Conservation (phyloP, 2,797 vertebrate genomes). For the Harpagifer antarcticus region DNA sequence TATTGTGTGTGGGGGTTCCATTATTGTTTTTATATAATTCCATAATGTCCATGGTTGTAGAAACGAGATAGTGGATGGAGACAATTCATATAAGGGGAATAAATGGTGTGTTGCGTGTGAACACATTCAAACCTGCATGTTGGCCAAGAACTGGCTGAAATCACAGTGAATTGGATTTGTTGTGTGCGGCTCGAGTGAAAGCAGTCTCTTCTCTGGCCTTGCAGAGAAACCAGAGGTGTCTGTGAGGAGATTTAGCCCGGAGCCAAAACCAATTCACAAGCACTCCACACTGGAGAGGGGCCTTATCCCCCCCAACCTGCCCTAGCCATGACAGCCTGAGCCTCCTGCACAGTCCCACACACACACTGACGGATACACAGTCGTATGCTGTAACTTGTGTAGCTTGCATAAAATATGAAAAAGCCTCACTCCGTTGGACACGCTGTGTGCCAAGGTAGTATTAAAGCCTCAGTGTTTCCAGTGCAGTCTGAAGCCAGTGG, state of each 20-base stretch:
- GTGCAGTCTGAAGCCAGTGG: constrained; percentile 63
- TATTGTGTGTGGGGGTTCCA: constrained; percentile 32
- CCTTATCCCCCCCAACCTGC: constrained; percentile 74
- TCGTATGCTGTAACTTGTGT: constrained; percentile 25
- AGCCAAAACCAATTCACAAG: constrained; percentile 81
- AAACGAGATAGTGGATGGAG: constrained; percentile 52
- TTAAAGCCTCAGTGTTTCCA: constrained; percentile 58
- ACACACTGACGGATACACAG: not conserved
- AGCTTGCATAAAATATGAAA: constrained; percentile 52
- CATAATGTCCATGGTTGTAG: constrained; percentile 64
- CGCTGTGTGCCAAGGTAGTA: constrained; percentile 58
- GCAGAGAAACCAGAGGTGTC: constrained; percentile 71
- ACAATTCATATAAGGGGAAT: constrained; percentile 21
- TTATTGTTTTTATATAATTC: constrained; percentile 67
- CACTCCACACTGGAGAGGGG: constrained; percentile 79
- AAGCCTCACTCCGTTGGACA: constrained; percentile 29
- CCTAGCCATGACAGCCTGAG: constrained; percentile 62
- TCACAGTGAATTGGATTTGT: constrained; percentile 67
- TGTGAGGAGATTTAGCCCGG: constrained; percentile 77
- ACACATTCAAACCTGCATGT: constrained; percentile 71
- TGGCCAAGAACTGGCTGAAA: constrained; percentile 71
- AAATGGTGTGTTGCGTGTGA: constrained; percentile 10
- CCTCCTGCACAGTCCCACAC: constrained; percentile 36
- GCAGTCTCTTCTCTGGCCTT: constrained; percentile 62
- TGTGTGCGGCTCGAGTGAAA: constrained; percentile 66